Evolutionary conservation across 2,113 vertebrate species (phyloP), one percentile per base, ranked within the genome.

Genomic region (Pterocles gutturalis): DNA sequence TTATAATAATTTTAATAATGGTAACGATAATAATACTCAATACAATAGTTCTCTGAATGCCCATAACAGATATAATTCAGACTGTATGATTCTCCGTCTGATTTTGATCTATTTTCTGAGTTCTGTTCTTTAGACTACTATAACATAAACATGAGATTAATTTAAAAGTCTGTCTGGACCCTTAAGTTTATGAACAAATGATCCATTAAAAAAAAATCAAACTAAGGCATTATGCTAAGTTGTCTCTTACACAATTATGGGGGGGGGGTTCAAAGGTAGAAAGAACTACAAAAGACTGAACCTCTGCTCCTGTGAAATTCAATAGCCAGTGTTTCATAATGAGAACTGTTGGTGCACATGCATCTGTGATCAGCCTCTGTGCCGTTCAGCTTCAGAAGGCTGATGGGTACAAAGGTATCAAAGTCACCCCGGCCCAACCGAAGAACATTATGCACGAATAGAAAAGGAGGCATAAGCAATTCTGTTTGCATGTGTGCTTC

Each of bases 301-400:
- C 41, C 21, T 28, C 36, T 4, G 13, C 24, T n/a, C 26, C 65
- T 34, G 18, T 19, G 43, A 24, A 28, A 46, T 25, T 13, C 83
- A 41, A 3, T 2, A 25, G 51, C 28, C 1, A 1, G 12, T 15
- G 16, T 51, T 55, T 10, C 14, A 20, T 1, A 21, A n/a, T 5
- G 24, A 62, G 64, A 57, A 8, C 31, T 7, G 34, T 1, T 18
- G 31, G 43, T 20, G 22, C n/a, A 17, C 33, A 6, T 3, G 1
- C 25, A 29, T 7, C 48, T 29, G 34, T 0, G 8, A 16, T 19
- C n/a, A 70, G 49, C 33, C 36, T 48, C 73, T 20, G 66, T 4
- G 4, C 22, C 3, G 4, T 16, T 57, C 34, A 19, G 29, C 76
- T 70, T 65, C 77, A 20, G 25, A 51, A 38, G 45, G 82, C 45